Evolutionary conservation across 2,888 invertebrate genomes (phyloP).

Genomic region (Petrolisthes cinctipes): DNA sequence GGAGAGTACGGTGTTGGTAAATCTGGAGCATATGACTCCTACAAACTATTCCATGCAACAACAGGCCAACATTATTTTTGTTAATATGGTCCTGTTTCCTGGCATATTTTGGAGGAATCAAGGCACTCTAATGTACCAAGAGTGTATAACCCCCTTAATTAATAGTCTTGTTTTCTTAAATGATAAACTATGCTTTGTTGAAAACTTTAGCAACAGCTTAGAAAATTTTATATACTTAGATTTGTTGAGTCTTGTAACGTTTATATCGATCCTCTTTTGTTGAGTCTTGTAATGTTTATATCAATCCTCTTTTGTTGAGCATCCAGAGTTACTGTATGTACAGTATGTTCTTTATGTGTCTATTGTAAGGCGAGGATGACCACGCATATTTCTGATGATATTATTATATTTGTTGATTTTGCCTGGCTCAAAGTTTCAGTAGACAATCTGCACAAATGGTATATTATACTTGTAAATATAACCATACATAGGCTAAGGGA

Average conservation of each 20-base stretch:
- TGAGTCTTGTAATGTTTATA: neutral
- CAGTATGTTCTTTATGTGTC: neutral
- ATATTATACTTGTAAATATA: slow-evolving; percentile 39
- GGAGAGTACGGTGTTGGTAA: too few species aligned
- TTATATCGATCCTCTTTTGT: neutral
- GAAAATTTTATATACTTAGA: neutral
- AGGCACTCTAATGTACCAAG: too few species aligned
- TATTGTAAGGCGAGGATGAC: slow-evolving; percentile 19
- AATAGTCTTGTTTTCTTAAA: too few species aligned
- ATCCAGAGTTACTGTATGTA: too few species aligned
- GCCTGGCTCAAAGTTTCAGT: slow-evolving; percentile 57
- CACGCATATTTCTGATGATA: slow-evolving; percentile 17
- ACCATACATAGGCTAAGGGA: slow-evolving; percentile 42
- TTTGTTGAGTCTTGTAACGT: slow-evolving; percentile 1
- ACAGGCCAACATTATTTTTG: too few species aligned
- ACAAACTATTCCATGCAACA: too few species aligned
- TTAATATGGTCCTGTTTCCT: too few species aligned
- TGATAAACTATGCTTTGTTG: too few species aligned
- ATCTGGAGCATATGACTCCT: too few species aligned
- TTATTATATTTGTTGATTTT: slow-evolving; percentile 31
- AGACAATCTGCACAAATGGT: slow-evolving; percentile 61
- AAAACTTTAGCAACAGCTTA: too few species aligned
- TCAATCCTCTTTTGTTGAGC: neutral
- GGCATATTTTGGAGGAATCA: too few species aligned
- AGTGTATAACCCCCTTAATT: too few species aligned